Evolutionary conservation across 1,140 invertebrate genomes (phyloP).

Genomic region (Drosophila orosa): DNA sequence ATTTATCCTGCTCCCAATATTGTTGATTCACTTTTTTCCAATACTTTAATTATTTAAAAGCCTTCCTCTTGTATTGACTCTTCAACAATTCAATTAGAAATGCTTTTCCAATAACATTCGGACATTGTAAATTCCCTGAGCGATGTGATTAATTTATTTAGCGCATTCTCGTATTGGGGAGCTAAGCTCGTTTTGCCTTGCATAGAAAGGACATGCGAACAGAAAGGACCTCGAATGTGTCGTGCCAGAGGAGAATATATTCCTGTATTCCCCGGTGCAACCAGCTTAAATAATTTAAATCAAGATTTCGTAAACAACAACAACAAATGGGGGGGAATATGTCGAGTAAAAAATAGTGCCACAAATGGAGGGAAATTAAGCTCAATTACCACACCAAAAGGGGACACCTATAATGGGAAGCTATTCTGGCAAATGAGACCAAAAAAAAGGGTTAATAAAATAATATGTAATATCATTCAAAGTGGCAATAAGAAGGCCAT

Average conservation of each 20-base stretch:
- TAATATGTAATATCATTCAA: slow-evolving; percentile 42
- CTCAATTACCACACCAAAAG: slow-evolving; percentile 54
- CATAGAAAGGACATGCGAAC: slow-evolving; percentile 54
- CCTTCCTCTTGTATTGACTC: slow-evolving; percentile 7
- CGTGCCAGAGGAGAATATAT: slow-evolving; percentile 54
- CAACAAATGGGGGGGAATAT: background rate
- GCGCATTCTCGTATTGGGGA: slow-evolving; percentile 28
- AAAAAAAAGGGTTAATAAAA: slow-evolving; percentile 12
- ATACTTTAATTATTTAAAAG: background rate
- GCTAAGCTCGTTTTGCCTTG: slow-evolving; percentile 18
- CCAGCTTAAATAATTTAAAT: slow-evolving; percentile 73
- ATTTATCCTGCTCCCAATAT: background rate
- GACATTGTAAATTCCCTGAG: slow-evolving; percentile 50
- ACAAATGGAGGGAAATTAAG: slow-evolving; percentile 52
- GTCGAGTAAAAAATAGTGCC: slow-evolving; percentile 30
- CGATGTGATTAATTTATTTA: slow-evolving; percentile 69
- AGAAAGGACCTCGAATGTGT: slow-evolving; percentile 57
- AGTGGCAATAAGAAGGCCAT: background rate
- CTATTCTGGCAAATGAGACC: slow-evolving; percentile 26
- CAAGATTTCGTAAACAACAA: slow-evolving; percentile 59
- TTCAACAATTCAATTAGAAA: slow-evolving; percentile 29
- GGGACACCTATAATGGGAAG: slow-evolving; percentile 22
- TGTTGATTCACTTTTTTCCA: background rate
- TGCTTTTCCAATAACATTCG: slow-evolving; percentile 37
- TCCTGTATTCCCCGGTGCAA: slow-evolving; percentile 20